A percentile compares a stretch with the other conserved stretches of the same genome.
phyloP scores from a whole-genome alignment of 2,888 invertebrate species.

The Schizotus pectinicornis region DNA sequence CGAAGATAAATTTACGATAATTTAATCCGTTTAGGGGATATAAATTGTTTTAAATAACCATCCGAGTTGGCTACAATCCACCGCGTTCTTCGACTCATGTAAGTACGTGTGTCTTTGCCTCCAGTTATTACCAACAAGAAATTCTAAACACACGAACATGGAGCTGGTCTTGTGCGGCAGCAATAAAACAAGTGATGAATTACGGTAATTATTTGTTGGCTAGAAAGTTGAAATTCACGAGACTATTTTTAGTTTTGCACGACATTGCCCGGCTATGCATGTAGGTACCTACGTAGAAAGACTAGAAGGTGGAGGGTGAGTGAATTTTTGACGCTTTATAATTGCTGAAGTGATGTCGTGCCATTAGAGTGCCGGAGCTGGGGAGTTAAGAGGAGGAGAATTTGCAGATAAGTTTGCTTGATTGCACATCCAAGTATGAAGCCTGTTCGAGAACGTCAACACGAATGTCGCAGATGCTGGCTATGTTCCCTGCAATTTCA shows the following conservation, averaged over 20 bases:
- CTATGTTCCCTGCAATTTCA: slow-evolving; percentile 45
- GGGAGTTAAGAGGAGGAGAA: slow-evolving; percentile 16
- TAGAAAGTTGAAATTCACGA: no score
- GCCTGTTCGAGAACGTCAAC: slow-evolving; percentile 45
- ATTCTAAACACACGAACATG: slow-evolving; percentile 1
- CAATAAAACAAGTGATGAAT: slow-evolving; percentile 2
- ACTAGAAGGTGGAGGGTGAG: background rate
- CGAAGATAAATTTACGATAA: slow-evolving; percentile 38
- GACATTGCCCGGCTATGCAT: background rate
- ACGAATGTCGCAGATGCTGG: slow-evolving; percentile 47
- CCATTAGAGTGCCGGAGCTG: slow-evolving; percentile 3
- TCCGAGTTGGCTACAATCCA: slow-evolving; percentile 34
- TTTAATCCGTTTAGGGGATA: slow-evolving; percentile 36
- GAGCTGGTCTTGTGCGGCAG: background rate
- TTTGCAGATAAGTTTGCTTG: slow-evolving; percentile 42
- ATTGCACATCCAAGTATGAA: slow-evolving; percentile 44
- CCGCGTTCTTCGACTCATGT: slow-evolving; percentile 20
- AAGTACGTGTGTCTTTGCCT: slow-evolving; percentile 1
- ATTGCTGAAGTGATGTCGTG: slow-evolving; percentile 4
- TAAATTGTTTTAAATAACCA: slow-evolving; percentile 39
- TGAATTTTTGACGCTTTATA: slow-evolving; percentile 4
- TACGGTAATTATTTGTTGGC: background rate
- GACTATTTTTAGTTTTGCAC: no score
- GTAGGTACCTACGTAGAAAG: no score
- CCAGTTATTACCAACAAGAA: slow-evolving; percentile 12